A percentile compares a stretch with the other conserved stretches of the same genome.
phyloP scores from a whole-genome alignment of 2,113 vertebrate genomes.

The Chelonoidis abingdonii region DNA sequence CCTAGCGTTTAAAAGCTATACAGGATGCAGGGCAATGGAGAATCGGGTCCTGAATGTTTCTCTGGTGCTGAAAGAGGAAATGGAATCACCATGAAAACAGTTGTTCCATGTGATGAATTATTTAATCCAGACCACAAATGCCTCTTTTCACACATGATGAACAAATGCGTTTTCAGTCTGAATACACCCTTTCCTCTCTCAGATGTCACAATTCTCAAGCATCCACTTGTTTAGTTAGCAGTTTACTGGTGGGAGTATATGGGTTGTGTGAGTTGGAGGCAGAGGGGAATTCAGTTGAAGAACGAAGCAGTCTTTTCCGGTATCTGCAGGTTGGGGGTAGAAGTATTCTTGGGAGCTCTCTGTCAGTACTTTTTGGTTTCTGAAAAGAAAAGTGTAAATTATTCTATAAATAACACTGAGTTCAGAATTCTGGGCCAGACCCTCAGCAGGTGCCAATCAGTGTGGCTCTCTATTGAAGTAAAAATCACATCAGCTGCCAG shows the following conservation, averaged over 20 bases:
- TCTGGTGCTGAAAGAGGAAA: fast-evolving
- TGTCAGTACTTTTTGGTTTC: background rate
- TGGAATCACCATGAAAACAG: background rate
- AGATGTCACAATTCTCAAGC: background rate
- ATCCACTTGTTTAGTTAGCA: background rate
- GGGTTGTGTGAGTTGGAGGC: background rate
- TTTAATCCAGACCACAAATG: background rate
- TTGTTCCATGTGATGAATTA: background rate
- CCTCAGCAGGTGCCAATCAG: background rate
- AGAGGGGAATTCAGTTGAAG: background rate
- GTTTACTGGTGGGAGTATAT: background rate
- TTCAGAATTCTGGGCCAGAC: background rate
- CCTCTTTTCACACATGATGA: background rate
- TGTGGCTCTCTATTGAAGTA: background rate
- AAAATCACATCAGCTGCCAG: background rate
- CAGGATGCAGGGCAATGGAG: background rate
- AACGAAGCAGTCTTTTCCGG: background rate
- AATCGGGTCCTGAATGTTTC: fast-evolving
- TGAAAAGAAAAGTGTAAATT: background rate
- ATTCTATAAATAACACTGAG: background rate
- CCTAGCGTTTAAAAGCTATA: background rate
- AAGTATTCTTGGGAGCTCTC: background rate
- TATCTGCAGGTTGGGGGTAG: background rate
- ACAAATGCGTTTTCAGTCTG: background rate
- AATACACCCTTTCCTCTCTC: fast-evolving